phyloP scores from a whole-genome alignment of 2,888 invertebrate species.

The Gryllus longicercus region DNA sequence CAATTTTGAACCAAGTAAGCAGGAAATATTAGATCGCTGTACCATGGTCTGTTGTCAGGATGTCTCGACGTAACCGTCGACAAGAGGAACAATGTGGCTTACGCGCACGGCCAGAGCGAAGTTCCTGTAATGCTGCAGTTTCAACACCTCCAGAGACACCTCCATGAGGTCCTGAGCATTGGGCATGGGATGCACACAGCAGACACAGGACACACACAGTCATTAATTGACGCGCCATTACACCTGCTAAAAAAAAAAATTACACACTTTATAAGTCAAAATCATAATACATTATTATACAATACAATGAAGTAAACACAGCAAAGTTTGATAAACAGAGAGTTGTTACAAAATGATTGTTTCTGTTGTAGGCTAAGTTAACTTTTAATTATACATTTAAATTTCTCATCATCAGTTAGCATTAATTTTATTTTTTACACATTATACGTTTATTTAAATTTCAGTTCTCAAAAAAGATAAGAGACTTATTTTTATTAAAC shows the following conservation, averaged over 20 bases:
- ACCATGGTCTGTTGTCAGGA: conserved; percentile 6
- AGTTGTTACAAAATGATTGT: too few species aligned
- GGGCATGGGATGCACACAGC: conserved; percentile 32
- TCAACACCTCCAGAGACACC: background rate
- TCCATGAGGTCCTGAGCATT: conserved; percentile 23
- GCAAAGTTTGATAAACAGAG: too few species aligned
- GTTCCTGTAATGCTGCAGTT: background rate
- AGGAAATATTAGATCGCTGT: background rate
- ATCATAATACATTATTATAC: too few species aligned
- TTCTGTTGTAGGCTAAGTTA: too few species aligned
- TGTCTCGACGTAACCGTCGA: background rate
- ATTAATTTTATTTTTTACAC: too few species aligned
- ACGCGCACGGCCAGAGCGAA: background rate
- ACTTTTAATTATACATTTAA: too few species aligned
- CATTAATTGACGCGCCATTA: conserved; percentile 33
- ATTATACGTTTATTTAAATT: too few species aligned
- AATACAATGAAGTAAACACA: too few species aligned
- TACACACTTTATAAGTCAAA: background rate
- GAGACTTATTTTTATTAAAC: too few species aligned
- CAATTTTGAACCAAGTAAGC: too few species aligned
- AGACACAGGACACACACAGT: conserved; percentile 35
- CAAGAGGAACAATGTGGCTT: background rate
- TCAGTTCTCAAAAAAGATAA: too few species aligned
- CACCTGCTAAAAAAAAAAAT: background rate
- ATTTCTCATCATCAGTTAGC: too few species aligned